Percentiles rank a stretch among this genome's conserved stretches.
Evolutionary conservation across 2,113 vertebrate species (phyloP).

Genomic region (Sorex araneus): DNA sequence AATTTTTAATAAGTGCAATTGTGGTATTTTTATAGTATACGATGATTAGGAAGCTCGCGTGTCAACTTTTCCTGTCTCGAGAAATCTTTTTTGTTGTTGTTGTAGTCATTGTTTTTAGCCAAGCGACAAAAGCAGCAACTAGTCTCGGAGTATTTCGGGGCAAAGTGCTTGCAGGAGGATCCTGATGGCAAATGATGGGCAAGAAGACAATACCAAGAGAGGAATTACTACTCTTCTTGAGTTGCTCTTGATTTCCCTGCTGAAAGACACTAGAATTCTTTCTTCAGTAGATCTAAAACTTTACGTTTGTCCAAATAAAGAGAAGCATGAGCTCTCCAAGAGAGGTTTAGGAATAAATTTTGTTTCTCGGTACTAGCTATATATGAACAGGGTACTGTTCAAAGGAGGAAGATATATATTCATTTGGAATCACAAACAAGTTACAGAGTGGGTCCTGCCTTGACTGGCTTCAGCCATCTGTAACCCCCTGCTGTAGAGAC

Average conservation of each 20-base stretch:
- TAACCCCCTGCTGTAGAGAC: conserved; percentile 76
- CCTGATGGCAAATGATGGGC: not conserved
- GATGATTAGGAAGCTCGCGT: not conserved
- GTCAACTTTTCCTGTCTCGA: conserved; percentile 67
- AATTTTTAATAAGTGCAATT: not conserved
- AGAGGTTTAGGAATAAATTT: conserved; percentile 31
- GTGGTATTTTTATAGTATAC: not conserved
- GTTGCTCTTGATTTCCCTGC: not conserved
- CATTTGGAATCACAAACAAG: conserved; percentile 69
- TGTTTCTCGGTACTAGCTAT: not conserved
- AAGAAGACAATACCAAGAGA: conserved; percentile 59
- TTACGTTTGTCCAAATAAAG: not conserved
- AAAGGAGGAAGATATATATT: conserved; percentile 30
- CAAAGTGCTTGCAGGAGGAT: not conserved
- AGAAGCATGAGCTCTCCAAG: too few species aligned
- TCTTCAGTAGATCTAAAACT: conserved; percentile 8
- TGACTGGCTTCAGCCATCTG: conserved; percentile 70
- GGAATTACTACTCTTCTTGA: not conserved
- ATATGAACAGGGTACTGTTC: too few species aligned
- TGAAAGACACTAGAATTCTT: not conserved
- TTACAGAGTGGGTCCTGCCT: conserved; percentile 56
- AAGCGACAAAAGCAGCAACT: conserved; percentile 18
- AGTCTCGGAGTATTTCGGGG: not conserved
- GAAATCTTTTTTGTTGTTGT: conserved; percentile 46
- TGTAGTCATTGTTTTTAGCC: conserved; percentile 47